These are phyloP conservation scores for Phocoena sinus DNA, from an alignment of 2,113 vertebrate genomes.

Conservation along the genomic window DNA sequence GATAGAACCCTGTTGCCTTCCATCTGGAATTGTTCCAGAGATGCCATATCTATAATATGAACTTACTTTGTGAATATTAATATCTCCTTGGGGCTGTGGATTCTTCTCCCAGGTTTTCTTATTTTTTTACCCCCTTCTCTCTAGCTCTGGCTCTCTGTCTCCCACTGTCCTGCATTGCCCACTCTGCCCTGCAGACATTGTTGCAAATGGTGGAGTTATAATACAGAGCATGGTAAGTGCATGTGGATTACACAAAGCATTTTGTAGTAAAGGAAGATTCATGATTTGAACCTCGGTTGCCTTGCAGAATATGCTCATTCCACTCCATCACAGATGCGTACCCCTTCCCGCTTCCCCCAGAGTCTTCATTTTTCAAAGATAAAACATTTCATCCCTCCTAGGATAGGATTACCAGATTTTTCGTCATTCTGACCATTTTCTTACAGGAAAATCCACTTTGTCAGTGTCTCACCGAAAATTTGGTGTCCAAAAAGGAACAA, in stretches of 20 bases:
- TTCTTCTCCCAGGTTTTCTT: background rate
- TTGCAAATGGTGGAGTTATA: background rate
- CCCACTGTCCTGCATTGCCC: background rate
- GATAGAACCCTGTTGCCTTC: background rate
- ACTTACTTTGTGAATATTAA: background rate
- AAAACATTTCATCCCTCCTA: background rate
- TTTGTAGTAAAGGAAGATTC: background rate
- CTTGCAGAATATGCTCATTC: background rate
- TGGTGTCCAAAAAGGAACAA: constrained; percentile 12
- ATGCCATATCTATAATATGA: background rate
- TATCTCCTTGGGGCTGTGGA: background rate
- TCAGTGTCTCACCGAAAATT: constrained; percentile 26
- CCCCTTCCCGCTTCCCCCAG: background rate
- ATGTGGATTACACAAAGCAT: background rate
- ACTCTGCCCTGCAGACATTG: background rate
- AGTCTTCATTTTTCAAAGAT: constrained; percentile 17
- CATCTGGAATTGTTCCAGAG: background rate
- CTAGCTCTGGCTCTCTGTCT: background rate
- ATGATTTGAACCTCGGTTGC: background rate
- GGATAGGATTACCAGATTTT: constrained; percentile 9
- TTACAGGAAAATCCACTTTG: constrained; percentile 13
- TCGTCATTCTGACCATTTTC: background rate
- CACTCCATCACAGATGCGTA: background rate
- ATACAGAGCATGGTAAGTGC: background rate
- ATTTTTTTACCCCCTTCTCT: background rate